These are phyloP conservation scores for Vanessa cardui DNA, from an alignment of 2,888 invertebrate species.

Conservation along the genomic window DNA sequence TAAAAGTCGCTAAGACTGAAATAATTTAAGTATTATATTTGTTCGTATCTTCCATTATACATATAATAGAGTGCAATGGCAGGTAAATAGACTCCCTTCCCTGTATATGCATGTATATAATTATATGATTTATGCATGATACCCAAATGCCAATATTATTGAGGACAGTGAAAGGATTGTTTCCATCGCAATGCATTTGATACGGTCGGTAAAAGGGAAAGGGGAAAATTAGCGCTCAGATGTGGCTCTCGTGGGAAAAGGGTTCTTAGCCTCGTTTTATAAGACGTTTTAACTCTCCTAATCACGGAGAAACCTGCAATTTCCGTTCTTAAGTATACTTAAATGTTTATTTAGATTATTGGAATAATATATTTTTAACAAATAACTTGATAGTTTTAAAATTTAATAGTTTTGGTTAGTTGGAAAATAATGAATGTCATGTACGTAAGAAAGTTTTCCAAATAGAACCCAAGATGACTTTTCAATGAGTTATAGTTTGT, in stretches of 20 bases:
- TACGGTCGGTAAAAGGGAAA: conserved; percentile 49
- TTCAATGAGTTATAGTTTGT: not conserved
- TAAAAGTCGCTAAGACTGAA: too few relatives aligned
- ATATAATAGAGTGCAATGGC: too few relatives aligned
- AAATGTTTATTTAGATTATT: not conserved
- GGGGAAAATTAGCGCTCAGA: conserved; percentile 46
- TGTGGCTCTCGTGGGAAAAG: conserved; percentile 41
- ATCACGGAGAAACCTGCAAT: not conserved
- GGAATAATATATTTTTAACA: too few relatives aligned
- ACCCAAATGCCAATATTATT: conserved; percentile 8
- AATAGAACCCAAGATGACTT: not conserved
- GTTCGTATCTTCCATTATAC: too few relatives aligned
- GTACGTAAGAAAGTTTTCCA: not conserved
- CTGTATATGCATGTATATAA: not conserved
- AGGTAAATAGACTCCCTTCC: too few relatives aligned
- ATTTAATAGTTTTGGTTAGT: too few relatives aligned
- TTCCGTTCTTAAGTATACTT: not conserved
- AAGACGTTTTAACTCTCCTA: not conserved
- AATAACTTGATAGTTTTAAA: too few relatives aligned
- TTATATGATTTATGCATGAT: not conserved
- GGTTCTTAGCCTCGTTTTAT: conserved; percentile 9
- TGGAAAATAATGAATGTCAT: not conserved
- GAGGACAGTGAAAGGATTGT: conserved; percentile 44
- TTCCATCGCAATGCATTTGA: conserved; percentile 40
- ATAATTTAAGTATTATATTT: too few relatives aligned